Percentiles rank a stretch among this genome's conserved stretches.
phyloP scores from a whole-genome alignment of 2,797 vertebrate genomes.

The Dermochelys coriacea region DNA sequence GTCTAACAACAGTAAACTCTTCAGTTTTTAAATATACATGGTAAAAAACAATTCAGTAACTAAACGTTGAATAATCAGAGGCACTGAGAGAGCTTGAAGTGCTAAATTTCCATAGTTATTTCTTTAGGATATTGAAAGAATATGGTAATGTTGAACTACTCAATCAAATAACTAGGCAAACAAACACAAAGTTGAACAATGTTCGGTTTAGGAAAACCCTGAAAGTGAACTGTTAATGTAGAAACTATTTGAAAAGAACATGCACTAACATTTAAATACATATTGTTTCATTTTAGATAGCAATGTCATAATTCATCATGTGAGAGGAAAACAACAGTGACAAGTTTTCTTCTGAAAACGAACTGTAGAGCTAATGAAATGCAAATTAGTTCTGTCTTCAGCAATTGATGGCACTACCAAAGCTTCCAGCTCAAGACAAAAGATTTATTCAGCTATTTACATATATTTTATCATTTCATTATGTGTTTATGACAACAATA shows the following conservation, averaged over 20 bases:
- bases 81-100: neutral
- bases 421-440: constrained; percentile 7
- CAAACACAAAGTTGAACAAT: neutral
- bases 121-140: neutral
- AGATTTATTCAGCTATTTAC: constrained; percentile 21
- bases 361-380: constrained; percentile 15
- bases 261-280: neutral
- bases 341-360: constrained; percentile 9
- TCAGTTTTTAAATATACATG: neutral
- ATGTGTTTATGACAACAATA: neutral
- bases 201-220: neutral
- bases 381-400: constrained; percentile 34
- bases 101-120: neutral
- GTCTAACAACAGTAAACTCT: neutral
- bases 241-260: neutral
- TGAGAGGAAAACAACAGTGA: constrained; percentile 22
- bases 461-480: constrained; percentile 13
- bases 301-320: neutral
- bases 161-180: neutral
- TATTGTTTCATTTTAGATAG: neutral
- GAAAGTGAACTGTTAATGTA: neutral
- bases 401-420: neutral
- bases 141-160: neutral
- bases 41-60: neutral
- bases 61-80: neutral